These are phyloP conservation scores for Phoenoteleia sp. DNA, from an alignment of 2,888 invertebrate genomes.

Conservation along the genomic window DNA sequence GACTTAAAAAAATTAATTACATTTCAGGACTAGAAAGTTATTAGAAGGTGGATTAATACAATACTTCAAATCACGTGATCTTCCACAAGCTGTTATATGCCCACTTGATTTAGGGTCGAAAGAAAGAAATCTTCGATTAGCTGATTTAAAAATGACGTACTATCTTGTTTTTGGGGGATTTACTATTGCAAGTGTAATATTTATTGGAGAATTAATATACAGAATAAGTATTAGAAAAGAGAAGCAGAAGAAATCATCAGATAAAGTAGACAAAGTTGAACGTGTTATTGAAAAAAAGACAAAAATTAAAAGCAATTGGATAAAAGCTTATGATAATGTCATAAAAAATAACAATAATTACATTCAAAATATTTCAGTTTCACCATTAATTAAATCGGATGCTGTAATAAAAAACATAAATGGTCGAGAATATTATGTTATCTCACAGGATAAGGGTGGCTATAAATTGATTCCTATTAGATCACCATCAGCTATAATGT, in stretches of 20 bases:
- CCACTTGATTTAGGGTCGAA: conserved; percentile 93
- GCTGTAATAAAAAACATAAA: conserved; percentile 87
- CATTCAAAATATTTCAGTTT: conserved; percentile 40
- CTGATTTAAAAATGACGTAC: conserved; percentile 94
- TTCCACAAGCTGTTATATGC: conserved; percentile 93
- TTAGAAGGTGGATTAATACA: conserved; percentile 93
- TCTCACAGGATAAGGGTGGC: conserved; percentile 89
- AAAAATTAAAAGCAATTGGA: conserved; percentile 12
- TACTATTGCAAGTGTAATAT: conserved; percentile 87
- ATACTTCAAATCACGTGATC: conserved; percentile 88
- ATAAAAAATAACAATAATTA: conserved; percentile 44
- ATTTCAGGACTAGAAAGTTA: conserved; percentile 89
- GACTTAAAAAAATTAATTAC: conserved; percentile 88
- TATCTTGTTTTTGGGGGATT: conserved; percentile 92
- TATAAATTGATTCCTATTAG: conserved; percentile 91
- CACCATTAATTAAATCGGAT: conserved; percentile 12
- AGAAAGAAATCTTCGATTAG: conserved; percentile 92
- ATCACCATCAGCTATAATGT: conserved; percentile 92
- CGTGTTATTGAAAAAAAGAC: neutral
- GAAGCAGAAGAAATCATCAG: neutral
- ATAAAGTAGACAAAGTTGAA: too few species aligned
- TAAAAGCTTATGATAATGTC: conserved; percentile 10
- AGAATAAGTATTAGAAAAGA: neutral
- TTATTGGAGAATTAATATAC: conserved; percentile 55
- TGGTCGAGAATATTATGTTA: conserved; percentile 92